Base-by-base conservation (phyloP, 53 echinoderm and acorn worm genomes). In the Pentamera pediparva region DNA sequence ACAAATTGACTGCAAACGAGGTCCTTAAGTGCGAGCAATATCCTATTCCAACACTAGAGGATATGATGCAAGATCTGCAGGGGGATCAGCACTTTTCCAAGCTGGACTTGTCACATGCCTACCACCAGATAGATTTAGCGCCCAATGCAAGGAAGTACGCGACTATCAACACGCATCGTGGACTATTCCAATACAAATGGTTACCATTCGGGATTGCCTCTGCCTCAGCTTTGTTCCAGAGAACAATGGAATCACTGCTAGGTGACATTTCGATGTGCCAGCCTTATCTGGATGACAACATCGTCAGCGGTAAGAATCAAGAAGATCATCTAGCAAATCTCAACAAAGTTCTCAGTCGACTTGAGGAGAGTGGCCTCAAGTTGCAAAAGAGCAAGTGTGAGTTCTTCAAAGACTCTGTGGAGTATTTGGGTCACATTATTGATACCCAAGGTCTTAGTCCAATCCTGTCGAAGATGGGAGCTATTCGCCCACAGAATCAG, bases 91-190 rank as follows among this genome's bases (percentile, higher is more conserved):
- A 41, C 34, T 83, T 78, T 38, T 41, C 37, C n/a, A 88, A 75
- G 29, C 48, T 88, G 10, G 83, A 88, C 50, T 41, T 88, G 55
- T 75, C 75, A 32, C 79, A 88, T 40, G 83, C 83, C 32, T 88
- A 88, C 30, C 64, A 78, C 35, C 87, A 78, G 48, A 82, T 88
- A 5, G 84, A 84, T 32, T 13, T 88, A 6, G 88, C 78, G 22
- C 18, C 10, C 6, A 38, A 43, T 3, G 83, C 88, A 12, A 17
- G 76, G 11, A 59, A 80, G 39, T 80, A 59, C n/a, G 75, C 77
- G 2, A 87, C 82, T 9, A 76, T 86, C 45, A 85, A 80, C n/a
- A 88, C 88, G 1, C 80, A 88, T 38, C 27, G 80, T 59, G 87
- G 83, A 50, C 39, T 88, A 29, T 88, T 79, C 35, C 69, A 71